Evolutionary conservation across 2,113 vertebrate species (phyloP).

Genomic region (Callipepla californica): DNA sequence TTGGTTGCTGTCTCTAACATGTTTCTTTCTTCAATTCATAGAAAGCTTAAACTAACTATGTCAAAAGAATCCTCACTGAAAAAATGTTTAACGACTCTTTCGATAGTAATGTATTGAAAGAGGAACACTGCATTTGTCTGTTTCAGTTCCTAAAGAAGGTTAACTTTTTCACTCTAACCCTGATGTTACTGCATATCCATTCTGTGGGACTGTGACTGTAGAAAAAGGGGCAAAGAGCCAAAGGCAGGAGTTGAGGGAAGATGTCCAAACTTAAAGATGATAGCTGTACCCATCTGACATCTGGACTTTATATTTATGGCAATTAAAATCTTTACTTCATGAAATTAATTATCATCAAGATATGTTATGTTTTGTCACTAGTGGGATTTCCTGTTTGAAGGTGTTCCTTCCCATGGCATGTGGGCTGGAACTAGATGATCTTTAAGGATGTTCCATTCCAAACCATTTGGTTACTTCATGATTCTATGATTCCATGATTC

Average conservation of each 20-base stretch:
- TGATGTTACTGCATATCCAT: accelerated
- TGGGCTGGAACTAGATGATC: neutral
- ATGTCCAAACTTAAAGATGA: neutral
- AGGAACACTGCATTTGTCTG: neutral
- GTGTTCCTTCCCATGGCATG: neutral
- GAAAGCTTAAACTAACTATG: neutral
- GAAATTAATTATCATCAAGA: neutral
- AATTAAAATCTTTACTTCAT: neutral
- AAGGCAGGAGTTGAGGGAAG: neutral
- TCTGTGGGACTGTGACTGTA: neutral
- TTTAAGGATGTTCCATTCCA: neutral
- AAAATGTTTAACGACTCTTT: neutral
- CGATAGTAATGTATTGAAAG: neutral
- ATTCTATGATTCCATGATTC: neutral
- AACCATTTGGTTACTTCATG: neutral
- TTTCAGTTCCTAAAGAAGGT: neutral
- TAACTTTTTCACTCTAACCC: neutral
- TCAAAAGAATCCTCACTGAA: neutral
- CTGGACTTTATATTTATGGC: neutral
- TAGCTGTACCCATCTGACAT: neutral
- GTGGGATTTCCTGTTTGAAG: neutral
- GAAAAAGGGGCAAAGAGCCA: neutral
- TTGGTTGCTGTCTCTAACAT: neutral
- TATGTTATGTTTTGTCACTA: neutral
- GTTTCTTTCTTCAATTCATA: neutral